Evolutionary conservation across 2,888 invertebrate genomes (phyloP), one percentile per base, ranked within the genome.

Genomic region (Chaetoderma sp.): DNA sequence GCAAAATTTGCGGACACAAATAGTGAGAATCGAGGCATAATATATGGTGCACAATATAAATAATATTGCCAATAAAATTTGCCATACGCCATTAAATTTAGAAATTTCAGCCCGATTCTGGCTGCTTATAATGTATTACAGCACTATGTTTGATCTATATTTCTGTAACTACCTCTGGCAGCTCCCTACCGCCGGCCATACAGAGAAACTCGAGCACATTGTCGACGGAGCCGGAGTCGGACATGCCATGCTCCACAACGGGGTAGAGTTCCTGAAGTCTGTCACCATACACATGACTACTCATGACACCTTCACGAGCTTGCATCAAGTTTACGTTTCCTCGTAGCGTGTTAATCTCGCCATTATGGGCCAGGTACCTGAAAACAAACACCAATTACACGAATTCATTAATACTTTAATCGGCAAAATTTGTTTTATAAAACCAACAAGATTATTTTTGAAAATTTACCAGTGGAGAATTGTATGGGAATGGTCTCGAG

Each of bases 251-350:
- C 84, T 99, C 98, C 16, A 99, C 97, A 1, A 99, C 96, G 0
- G 98, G 98, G 88, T 96, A 98, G 2, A 99, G 90, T 72, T 92
- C 91, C 83, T 94, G 92, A 67, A 99, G 88, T 67, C 94, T 91
- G 64, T 93, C 92, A 4, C 95, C 95, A 86, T 92, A 96, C 44
- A 91, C 84, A 13, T 91, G 89, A 83, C 94, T 96, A 83, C 93
- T 91, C 98, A 98, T 98, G 33, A 98, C 95, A 64, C 98, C 98
- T 87, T 98, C 98, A 62, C 99, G 92, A 60, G 98, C 98, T 86
- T 95, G 94, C 98, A 99, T 99, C 75, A 95, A 90, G 88, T 99
- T 99, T 8, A 98, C 95, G 87, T 99, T 99, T 77, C 99, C 99
- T 71, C 98, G 92, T 76, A 99, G 90, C 16, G 99, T 99, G 89